Conservation (phyloP, 2,113 vertebrate genomes). For the Centropus unirufus region DNA sequence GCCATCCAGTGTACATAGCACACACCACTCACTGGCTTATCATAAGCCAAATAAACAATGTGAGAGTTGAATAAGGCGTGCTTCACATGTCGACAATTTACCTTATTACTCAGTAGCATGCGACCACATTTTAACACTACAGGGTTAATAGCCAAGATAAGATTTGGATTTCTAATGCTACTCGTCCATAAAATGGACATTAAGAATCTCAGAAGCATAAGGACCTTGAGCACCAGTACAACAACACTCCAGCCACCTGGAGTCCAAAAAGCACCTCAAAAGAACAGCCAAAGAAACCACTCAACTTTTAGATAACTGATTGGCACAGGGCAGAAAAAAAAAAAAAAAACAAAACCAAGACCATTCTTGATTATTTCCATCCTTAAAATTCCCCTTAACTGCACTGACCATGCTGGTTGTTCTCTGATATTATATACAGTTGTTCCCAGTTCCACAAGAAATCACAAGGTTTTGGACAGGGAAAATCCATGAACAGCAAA, state of each 20-base stretch:
- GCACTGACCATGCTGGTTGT: not conserved
- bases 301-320: not conserved
- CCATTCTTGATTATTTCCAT: not conserved
- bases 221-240: not conserved
- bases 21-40: not conserved
- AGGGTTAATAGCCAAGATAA: not conserved
- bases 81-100: not conserved
- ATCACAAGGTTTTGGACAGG: not conserved
- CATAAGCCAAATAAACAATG: not conserved
- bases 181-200: not conserved
- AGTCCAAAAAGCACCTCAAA: not conserved
- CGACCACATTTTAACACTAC: not conserved
- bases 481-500: not conserved
- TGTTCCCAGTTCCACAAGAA: not conserved
- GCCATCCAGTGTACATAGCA: not conserved
- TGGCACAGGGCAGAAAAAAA: not conserved
- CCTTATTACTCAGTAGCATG: not conserved
- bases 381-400: not conserved
- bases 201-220: not conserved
- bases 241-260: not conserved
- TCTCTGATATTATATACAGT: not conserved
- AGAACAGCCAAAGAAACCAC: not conserved
- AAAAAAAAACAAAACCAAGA: not conserved
- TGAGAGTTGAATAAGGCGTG: rapidly evolving
- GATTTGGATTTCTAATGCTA: not conserved